Conservation (phyloP, 2,888 invertebrate species). For the Rhabditophanes sp. region DNA sequence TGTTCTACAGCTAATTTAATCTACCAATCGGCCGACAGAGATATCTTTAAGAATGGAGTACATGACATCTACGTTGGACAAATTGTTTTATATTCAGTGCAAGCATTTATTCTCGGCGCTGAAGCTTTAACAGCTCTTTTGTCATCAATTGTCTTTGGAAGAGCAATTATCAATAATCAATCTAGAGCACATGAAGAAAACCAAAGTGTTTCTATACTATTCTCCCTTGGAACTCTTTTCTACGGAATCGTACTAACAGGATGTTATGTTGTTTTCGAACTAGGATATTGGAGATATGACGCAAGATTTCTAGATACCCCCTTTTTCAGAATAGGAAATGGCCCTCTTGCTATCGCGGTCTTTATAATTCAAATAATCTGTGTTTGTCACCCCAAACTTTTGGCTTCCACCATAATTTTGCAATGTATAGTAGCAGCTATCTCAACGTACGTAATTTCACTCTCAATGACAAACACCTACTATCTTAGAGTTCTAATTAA, state of each 20-base stretch:
- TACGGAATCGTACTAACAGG: constrained; percentile 39
- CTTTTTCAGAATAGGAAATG: constrained; percentile 40
- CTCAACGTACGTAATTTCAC: constrained; percentile 35
- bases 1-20: constrained; percentile 34
- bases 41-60: constrained; percentile 19
- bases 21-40: constrained; percentile 27
- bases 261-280: constrained; percentile 37
- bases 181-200: too few relatives aligned
- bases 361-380: constrained; percentile 31
- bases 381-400: constrained; percentile 13
- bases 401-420: constrained; percentile 28
- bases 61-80: constrained; percentile 24
- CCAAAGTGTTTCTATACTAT: constrained; percentile 26
- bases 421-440: constrained; percentile 33
- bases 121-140: constrained; percentile 25
- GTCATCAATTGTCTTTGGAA: constrained; percentile 23
- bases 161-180: constrained; percentile 16
- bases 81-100: constrained; percentile 31
- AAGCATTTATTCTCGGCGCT: constrained; percentile 19
- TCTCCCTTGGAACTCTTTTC: constrained; percentile 35
- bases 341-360: constrained; percentile 32
- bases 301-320: constrained; percentile 36
- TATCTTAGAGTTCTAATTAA: constrained; percentile 34
- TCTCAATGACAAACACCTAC: constrained; percentile 38
- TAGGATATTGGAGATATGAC: constrained; percentile 40